A percentile compares a stretch with the other conserved stretches of the same genome.
phyloP scores from a whole-genome alignment of 2,797 vertebrate genomes.

The Eulemur mongoz region DNA sequence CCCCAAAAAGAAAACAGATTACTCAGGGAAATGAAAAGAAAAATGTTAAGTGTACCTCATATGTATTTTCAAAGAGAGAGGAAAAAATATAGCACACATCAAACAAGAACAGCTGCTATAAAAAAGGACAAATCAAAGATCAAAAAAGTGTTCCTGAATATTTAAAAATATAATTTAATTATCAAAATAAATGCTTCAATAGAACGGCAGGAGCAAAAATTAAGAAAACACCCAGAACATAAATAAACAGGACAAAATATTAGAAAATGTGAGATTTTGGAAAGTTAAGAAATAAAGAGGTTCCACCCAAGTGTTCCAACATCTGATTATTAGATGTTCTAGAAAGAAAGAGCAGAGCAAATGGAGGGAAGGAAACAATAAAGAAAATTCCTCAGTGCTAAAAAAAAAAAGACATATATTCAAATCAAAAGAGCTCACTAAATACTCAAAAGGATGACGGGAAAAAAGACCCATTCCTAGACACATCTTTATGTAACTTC shows the following conservation, averaged over 20 bases:
- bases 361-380: not conserved
- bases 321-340: not conserved
- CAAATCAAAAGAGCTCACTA: not conserved
- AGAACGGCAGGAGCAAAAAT: not conserved
- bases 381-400: not conserved
- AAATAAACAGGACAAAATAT: not conserved
- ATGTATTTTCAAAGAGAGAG: not conserved
- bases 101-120: not conserved
- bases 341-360: not conserved
- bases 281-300: slow-evolving; percentile 23
- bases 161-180: not conserved
- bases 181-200: not conserved
- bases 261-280: slow-evolving; percentile 22
- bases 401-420: not conserved
- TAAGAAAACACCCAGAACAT: not conserved
- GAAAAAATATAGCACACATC: not conserved
- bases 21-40: not conserved
- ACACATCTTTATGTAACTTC: not conserved
- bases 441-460: not conserved
- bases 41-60: not conserved
- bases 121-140: not conserved
- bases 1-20: not conserved
- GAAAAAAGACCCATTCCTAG: too few relatives aligned
- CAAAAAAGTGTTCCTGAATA: not conserved
- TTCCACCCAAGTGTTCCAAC: not conserved